Conservation (phyloP, 2,888 invertebrate genomes). For the Torymus auratus region DNA sequence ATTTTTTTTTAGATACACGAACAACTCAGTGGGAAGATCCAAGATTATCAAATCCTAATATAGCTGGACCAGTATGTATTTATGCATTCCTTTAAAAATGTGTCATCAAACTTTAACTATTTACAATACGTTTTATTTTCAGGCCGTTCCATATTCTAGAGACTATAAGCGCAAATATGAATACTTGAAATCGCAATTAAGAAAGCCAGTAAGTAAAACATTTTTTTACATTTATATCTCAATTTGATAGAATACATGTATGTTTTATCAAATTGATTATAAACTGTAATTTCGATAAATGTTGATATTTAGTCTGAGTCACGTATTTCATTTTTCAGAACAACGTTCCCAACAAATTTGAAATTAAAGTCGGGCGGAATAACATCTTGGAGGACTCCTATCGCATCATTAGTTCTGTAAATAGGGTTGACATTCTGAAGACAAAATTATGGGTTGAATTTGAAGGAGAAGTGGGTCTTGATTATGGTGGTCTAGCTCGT, state of each 20-base stretch:
- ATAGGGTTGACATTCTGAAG: constrained; percentile 93
- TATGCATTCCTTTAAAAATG: constrained; percentile 25
- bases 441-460: constrained; percentile 99
- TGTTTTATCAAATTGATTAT: too few species aligned
- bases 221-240: not conserved
- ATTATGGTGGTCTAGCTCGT: constrained; percentile 96
- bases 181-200: constrained; percentile 96
- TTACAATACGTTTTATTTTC: constrained; percentile 58
- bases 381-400: constrained; percentile 98
- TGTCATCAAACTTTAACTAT: constrained; percentile 6
- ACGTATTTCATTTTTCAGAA: constrained; percentile 80
- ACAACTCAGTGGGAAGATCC: constrained; percentile 99
- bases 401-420: constrained; percentile 94
- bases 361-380: constrained; percentile 93
- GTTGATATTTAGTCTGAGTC: too few species aligned
- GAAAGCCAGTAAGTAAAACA: constrained; percentile 88
- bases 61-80: constrained; percentile 89
- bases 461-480: constrained; percentile 96
- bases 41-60: constrained; percentile 94
- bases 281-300: too few species aligned
- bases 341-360: constrained; percentile 98
- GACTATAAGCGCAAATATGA: constrained; percentile 99
- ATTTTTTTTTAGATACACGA: constrained; percentile 86
- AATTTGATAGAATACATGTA: too few species aligned
- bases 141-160: constrained; percentile 97